Conservation (phyloP, 2,113 vertebrate species). For the Stegastes partitus region DNA sequence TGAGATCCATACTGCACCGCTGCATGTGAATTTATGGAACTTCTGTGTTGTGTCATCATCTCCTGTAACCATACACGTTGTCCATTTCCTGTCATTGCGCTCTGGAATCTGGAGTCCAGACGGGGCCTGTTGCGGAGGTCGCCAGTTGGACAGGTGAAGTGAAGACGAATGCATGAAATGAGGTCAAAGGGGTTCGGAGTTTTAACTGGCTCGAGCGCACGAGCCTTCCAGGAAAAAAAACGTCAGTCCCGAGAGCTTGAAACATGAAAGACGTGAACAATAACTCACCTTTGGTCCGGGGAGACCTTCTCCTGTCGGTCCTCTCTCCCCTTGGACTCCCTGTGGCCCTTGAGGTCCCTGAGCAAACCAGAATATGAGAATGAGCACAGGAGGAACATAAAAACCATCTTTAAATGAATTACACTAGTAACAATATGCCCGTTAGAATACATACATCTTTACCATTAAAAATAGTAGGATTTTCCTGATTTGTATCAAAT, state of each 20-base stretch:
- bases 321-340: slow-evolving; percentile 90
- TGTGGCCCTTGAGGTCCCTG: slow-evolving; percentile 92
- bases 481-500: slow-evolving; percentile 82
- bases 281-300: slow-evolving; percentile 90
- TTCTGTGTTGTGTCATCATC: slow-evolving; percentile 36
- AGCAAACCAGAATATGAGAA: slow-evolving; percentile 18
- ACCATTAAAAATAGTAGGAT: slow-evolving; percentile 78
- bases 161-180: slow-evolving; percentile 37
- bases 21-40: slow-evolving; percentile 7
- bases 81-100: slow-evolving; percentile 42
- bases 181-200: slow-evolving; percentile 32
- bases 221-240: slow-evolving; percentile 8
- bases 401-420: slow-evolving; percentile 24
- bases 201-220: slow-evolving; percentile 6
- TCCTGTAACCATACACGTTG: slow-evolving; percentile 10
- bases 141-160: slow-evolving; percentile 2
- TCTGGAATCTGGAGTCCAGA: slow-evolving; percentile 48
- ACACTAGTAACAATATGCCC: slow-evolving; percentile 67
- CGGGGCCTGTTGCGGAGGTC: not conserved
- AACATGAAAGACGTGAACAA: slow-evolving; percentile 10
- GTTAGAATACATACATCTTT: slow-evolving; percentile 76
- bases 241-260: not conserved
- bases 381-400: not conserved
- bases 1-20: slow-evolving; percentile 10
- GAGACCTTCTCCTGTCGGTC: slow-evolving; percentile 88